Evolutionary conservation across 2,113 vertebrate species (phyloP).

Genomic region (Panthera tigris): DNA sequence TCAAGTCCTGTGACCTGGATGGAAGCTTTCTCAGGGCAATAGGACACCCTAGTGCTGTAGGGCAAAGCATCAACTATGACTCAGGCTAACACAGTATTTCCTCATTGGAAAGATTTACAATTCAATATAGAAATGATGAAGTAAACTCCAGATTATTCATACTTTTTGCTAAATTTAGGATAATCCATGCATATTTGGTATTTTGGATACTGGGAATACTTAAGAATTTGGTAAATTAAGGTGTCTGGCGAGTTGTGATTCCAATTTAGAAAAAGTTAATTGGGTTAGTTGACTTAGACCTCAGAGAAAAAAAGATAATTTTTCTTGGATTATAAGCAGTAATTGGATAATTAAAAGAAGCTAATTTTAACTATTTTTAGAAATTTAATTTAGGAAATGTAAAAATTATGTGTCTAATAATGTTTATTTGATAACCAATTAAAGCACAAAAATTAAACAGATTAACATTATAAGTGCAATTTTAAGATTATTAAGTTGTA

Average conservation of each 20-base stretch:
- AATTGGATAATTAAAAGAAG: slow-evolving; percentile 9
- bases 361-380: slow-evolving; percentile 5
- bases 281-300: slow-evolving; percentile 30
- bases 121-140: slow-evolving; percentile 43
- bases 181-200: not conserved
- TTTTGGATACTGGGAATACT: not conserved
- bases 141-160: slow-evolving; percentile 23
- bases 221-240: slow-evolving; percentile 36
- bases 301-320: slow-evolving; percentile 48
- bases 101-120: slow-evolving; percentile 1
- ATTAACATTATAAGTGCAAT: slow-evolving; percentile 1
- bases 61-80: not conserved
- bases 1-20: not conserved
- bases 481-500: not conserved
- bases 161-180: slow-evolving; percentile 27
- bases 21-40: not conserved
- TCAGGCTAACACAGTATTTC: not conserved
- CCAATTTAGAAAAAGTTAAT: slow-evolving; percentile 34
- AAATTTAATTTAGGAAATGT: slow-evolving; percentile 4
- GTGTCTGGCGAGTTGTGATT: not conserved
- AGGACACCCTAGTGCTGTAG: not conserved
- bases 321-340: slow-evolving; percentile 38
- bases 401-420: slow-evolving; percentile 37
- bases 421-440: not conserved
- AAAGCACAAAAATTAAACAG: slow-evolving; percentile 24